A percentile compares a stretch with the other conserved stretches of the same genome.
These are phyloP conservation scores for Oryzias woworae DNA, from an alignment of 2,113 vertebrate genomes.

Conservation along the genomic window DNA sequence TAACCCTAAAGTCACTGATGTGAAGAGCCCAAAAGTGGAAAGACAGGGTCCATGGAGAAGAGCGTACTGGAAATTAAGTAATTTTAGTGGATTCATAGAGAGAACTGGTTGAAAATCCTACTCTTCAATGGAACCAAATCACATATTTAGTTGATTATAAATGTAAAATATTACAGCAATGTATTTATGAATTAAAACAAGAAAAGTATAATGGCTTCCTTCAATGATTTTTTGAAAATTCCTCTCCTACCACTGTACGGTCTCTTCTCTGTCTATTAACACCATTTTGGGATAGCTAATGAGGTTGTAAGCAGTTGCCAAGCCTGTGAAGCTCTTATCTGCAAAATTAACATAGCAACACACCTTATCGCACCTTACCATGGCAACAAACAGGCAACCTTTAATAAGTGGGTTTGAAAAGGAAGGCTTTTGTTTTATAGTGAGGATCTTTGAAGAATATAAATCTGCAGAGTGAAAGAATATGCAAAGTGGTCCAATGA, in stretches of 20 bases:
- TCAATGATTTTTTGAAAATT: not conserved
- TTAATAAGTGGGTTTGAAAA: constrained; percentile 31
- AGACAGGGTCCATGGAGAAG: too few relatives aligned
- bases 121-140: too few relatives aligned
- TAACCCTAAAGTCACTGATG: too few relatives aligned
- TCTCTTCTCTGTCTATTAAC: constrained; percentile 15
- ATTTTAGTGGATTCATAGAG: too few relatives aligned
- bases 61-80: too few relatives aligned
- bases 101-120: too few relatives aligned
- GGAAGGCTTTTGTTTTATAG: constrained; percentile 25
- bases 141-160: too few relatives aligned
- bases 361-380: constrained; percentile 33
- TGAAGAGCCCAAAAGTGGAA: too few relatives aligned
- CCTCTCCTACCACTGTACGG: constrained; percentile 16
- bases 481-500: constrained; percentile 15
- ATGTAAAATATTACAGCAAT: constrained; percentile 4
- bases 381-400: constrained; percentile 34
- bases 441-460: constrained; percentile 31
- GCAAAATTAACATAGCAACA: constrained; percentile 43
- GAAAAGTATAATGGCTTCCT: constrained; percentile 22
- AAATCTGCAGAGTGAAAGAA: constrained; percentile 42
- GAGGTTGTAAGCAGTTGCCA: constrained; percentile 29
- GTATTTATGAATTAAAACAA: constrained; percentile 1
- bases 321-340: constrained; percentile 28
- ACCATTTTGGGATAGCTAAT: constrained; percentile 32